phyloP scores from a whole-genome alignment of 2,888 invertebrate genomes.

The Melieria omissa region DNA sequence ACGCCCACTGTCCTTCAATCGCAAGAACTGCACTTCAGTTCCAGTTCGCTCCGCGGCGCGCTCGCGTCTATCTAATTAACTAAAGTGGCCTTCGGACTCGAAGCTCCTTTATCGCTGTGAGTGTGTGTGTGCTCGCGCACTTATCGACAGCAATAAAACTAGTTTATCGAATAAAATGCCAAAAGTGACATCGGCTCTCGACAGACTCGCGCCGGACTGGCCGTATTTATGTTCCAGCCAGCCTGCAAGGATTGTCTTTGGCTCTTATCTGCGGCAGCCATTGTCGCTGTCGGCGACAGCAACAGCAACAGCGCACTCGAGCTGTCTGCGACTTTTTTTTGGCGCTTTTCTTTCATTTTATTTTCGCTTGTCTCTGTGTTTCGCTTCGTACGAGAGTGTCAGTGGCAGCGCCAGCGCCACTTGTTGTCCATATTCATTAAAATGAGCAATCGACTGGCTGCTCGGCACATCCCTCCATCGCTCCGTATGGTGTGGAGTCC shows the following conservation, averaged over 20 bases:
- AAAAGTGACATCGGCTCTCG: not conserved
- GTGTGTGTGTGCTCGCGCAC: not conserved
- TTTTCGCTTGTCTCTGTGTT: not conserved
- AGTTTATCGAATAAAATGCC: not conserved
- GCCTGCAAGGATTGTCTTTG: not conserved
- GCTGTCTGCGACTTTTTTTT: no score
- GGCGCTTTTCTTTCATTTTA: not conserved
- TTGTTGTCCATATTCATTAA: slow-evolving; percentile 1
- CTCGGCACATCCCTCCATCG: no score
- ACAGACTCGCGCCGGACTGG: not conserved
- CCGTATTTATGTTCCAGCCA: not conserved
- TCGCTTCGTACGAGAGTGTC: not conserved
- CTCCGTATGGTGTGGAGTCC: no score
- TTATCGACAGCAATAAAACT: slow-evolving; percentile 1
- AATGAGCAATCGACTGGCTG: slow-evolving; percentile 5
- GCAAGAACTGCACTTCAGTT: no score
- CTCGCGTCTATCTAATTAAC: slow-evolving; percentile 46
- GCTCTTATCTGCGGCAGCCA: not conserved
- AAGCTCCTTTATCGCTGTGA: not conserved
- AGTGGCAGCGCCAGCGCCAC: not conserved
- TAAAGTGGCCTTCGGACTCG: slow-evolving; percentile 15
- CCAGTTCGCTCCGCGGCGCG: not conserved
- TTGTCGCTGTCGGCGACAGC: not conserved
- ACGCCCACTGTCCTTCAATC: no score
- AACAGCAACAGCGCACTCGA: not conserved